Percentiles rank a stretch among this genome's conserved stretches.
phyloP scores from a whole-genome alignment of 1,140 invertebrate genomes.

The Homarus americanus region DNA sequence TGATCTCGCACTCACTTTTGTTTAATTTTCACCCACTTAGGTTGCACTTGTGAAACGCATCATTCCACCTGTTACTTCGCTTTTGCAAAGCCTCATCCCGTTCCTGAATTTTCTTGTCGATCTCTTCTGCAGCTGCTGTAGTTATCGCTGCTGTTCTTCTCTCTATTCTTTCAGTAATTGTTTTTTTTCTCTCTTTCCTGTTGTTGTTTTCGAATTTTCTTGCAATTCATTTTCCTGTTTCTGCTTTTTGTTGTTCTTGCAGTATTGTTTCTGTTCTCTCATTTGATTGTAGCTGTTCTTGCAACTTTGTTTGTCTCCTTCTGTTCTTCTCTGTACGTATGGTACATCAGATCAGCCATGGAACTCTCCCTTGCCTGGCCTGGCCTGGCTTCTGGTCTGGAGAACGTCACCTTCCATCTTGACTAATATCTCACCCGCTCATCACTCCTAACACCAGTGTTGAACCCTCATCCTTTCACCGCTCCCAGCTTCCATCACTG shows the following conservation, averaged over 20 bases:
- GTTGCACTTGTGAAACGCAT: too few relatives aligned
- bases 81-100: too few relatives aligned
- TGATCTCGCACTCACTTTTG: background rate
- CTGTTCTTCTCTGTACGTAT: background rate
- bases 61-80: background rate
- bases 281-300: too few relatives aligned
- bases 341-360: too few relatives aligned
- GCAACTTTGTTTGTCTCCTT: background rate
- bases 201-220: background rate
- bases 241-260: background rate
- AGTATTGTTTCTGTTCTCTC: too few relatives aligned
- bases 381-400: background rate
- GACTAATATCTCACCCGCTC: background rate
- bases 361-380: rapidly evolving
- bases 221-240: background rate
- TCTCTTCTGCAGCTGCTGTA: background rate
- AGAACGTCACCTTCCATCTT: too few relatives aligned
- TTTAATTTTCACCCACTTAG: background rate
- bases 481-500: too few relatives aligned
- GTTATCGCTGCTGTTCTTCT: background rate
- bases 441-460: background rate
- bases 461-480: background rate
- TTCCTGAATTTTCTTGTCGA: too few relatives aligned
- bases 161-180: background rate
- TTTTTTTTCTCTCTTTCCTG: background rate